Percentiles rank a stretch among this genome's conserved stretches.
Conservation (phyloP, 2,888 invertebrate species). For the Dicyrtoma fusca region DNA sequence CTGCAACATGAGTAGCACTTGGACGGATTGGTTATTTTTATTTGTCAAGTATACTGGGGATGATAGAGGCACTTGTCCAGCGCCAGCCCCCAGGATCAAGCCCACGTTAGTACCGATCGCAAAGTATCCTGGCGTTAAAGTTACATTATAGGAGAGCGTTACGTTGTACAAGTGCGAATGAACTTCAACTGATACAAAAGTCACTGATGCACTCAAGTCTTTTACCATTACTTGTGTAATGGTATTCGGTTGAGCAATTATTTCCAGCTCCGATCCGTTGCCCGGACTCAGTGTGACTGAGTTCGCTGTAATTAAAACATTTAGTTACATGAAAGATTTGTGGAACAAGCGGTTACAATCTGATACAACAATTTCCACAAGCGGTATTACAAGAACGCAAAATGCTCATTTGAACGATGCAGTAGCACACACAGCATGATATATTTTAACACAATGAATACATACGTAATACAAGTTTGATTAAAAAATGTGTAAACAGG, state of each 20-base stretch:
- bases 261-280: constrained; percentile 21
- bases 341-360: too few relatives aligned
- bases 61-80: constrained; percentile 44
- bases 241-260: neutral
- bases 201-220: constrained; percentile 59
- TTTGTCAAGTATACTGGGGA: constrained; percentile 62
- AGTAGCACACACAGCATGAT: too few relatives aligned
- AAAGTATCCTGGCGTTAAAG: constrained; percentile 58
- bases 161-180: constrained; percentile 67
- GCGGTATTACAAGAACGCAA: too few relatives aligned
- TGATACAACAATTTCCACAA: too few relatives aligned
- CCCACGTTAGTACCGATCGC: constrained; percentile 69
- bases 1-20: constrained; percentile 63
- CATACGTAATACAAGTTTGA: too few relatives aligned
- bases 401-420: too few relatives aligned
- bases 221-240: constrained; percentile 19
- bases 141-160: constrained; percentile 63
- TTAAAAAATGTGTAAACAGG: too few relatives aligned
- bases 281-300: constrained; percentile 29
- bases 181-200: constrained; percentile 69
- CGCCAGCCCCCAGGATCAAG: constrained; percentile 59
- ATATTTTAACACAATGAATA: too few relatives aligned
- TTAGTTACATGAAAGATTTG: too few relatives aligned
- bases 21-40: constrained; percentile 59
- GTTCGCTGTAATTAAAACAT: neutral